Base-by-base conservation (phyloP, 2,797 vertebrate species). In the Megaceryle alcyon region DNA sequence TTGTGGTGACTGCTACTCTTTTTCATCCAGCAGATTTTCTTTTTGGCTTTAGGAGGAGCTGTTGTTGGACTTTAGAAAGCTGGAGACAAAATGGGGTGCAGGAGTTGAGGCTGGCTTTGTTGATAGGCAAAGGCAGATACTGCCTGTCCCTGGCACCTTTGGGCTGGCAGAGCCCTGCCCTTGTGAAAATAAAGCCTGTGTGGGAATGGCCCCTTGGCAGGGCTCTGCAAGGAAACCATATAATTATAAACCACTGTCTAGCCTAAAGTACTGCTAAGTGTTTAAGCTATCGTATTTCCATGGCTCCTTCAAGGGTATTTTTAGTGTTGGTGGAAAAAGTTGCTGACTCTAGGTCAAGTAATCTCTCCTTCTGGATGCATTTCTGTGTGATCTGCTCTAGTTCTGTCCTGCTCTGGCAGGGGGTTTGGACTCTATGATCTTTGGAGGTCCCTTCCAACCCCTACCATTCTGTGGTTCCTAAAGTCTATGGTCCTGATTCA, bases 231-330 rank as follows among this genome's bases (percentile, higher is more conserved):
- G 4, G 71, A 78, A 95, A 92, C 79, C 82, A 19, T 70, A 4
- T 49, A 31, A 93, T 96, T 91, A 92, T 44, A 93, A 92, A 73
- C 88, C 92, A 80, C 96, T 94, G 93, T 92, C 93, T 93, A 80
- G 94, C 86, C 96, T 39, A 4, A 61, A 91, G 69, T 20, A 2
- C 82, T 90, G 88, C 41, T 5, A 46, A 87, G 69, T 59, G 82
- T 51, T 93, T 46, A 35, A 92, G 82, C 49, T 88, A 72, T 94
- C 70, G 1, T 71, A 26, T 96, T 94, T 95, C 95, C 76, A 60
- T 0, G 0, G 73, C 75, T 84, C 28, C 2, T 61, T 64, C 60
- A 25, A 66, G 64, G 56, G n/a, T 94, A 88, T 94, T 97, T 96
- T 95, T 95, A 92, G 96, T n/a, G 69, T 25, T 82, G 82, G 92